phyloP scores from a whole-genome alignment of 1,140 invertebrate genomes.

The Drosophila pandora region DNA sequence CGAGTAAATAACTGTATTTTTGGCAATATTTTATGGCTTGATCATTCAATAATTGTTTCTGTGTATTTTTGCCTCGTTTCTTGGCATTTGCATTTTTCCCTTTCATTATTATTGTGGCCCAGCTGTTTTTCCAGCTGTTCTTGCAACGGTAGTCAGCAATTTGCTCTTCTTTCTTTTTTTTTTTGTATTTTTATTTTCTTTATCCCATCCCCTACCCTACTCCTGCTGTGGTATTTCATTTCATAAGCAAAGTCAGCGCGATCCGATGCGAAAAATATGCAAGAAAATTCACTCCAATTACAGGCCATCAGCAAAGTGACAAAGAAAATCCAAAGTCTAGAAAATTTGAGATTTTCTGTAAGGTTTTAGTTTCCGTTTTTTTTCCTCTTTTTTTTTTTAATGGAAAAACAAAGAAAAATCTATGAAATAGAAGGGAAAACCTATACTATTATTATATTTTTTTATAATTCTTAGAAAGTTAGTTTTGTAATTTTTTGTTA shows the following conservation, averaged over 20 bases:
- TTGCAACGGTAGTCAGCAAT: constrained; percentile 45
- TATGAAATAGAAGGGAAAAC: too few relatives aligned
- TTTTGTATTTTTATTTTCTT: constrained; percentile 10
- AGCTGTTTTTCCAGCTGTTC: constrained; percentile 70
- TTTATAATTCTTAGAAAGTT: not conserved
- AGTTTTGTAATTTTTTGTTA: not conserved
- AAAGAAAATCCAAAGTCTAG: constrained; percentile 1
- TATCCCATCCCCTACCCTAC: not conserved
- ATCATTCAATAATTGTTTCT: not conserved
- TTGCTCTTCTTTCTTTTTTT: constrained; percentile 17
- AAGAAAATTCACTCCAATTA: constrained; percentile 43
- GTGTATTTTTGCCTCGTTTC: not conserved
- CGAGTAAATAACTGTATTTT: too few relatives aligned
- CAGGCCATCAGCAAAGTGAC: constrained; percentile 12
- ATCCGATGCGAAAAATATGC: constrained; percentile 1
- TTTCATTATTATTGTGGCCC: constrained; percentile 7
- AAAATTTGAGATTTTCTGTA: not conserved
- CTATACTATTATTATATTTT: too few relatives aligned
- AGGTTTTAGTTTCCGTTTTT: not conserved
- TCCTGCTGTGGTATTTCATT: constrained; percentile 11
- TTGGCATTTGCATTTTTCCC: constrained; percentile 6
- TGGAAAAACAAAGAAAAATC: not conserved
- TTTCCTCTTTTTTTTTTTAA: not conserved
- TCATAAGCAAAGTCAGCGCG: constrained; percentile 25
- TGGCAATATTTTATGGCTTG: not conserved